Evolutionary conservation across 2,888 invertebrate genomes (phyloP).

Genomic region (Timema cristinae): DNA sequence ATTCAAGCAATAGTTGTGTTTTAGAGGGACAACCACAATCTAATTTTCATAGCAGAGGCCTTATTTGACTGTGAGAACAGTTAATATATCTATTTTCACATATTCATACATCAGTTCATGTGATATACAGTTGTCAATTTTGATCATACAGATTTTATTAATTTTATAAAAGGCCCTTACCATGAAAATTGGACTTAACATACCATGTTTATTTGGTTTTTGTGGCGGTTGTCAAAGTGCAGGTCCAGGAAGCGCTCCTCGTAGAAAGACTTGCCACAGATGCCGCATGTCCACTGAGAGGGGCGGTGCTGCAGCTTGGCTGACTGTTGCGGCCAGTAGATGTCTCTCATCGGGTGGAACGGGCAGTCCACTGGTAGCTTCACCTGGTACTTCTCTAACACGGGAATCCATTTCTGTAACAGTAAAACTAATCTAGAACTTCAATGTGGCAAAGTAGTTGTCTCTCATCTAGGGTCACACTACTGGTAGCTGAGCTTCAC

Average conservation of each 20-base stretch:
- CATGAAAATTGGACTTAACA: slow-evolving; percentile 25
- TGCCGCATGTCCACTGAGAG: slow-evolving; percentile 86
- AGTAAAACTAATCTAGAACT: background rate
- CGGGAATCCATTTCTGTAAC: slow-evolving; percentile 77
- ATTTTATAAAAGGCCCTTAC: background rate
- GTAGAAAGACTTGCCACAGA: slow-evolving; percentile 89
- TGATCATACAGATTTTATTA: background rate
- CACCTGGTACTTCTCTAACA: slow-evolving; percentile 83
- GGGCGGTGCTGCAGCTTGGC: slow-evolving; percentile 81
- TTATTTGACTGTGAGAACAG: too few relatives aligned
- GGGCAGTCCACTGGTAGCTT: slow-evolving; percentile 85
- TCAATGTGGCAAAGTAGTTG: background rate
- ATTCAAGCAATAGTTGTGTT: too few relatives aligned
- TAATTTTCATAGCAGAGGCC: too few relatives aligned
- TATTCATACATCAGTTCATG: too few relatives aligned
- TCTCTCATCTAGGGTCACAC: too few relatives aligned
- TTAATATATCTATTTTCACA: too few relatives aligned
- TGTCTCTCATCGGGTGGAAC: slow-evolving; percentile 81
- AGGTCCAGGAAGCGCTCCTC: slow-evolving; percentile 81
- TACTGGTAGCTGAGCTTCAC: too few relatives aligned
- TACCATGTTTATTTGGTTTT: slow-evolving; percentile 78
- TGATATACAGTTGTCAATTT: too few relatives aligned
- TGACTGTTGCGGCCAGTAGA: slow-evolving; percentile 81
- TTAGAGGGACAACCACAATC: too few relatives aligned
- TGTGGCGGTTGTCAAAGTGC: slow-evolving; percentile 87